Conservation (phyloP, 1,140 invertebrate genomes). For the Fopius arisanus region DNA sequence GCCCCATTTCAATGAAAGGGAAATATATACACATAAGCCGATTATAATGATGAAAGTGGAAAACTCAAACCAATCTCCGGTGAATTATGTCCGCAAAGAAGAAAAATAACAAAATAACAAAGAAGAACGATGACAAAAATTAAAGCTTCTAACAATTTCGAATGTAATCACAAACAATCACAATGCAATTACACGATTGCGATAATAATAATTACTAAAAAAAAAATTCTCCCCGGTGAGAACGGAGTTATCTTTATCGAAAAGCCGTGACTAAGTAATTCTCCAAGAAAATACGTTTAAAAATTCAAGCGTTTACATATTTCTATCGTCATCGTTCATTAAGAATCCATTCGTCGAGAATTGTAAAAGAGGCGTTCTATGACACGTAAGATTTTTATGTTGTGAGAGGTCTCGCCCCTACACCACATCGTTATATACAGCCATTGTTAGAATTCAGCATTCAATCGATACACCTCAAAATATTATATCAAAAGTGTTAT, state of each 20-base stretch:
- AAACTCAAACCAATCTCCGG: background rate
- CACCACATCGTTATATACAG: background rate
- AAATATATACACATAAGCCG: background rate
- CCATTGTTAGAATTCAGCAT: background rate
- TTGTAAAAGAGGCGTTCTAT: conserved; percentile 18
- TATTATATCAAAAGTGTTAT: background rate
- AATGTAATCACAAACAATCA: background rate
- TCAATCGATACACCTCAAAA: background rate
- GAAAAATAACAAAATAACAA: background rate
- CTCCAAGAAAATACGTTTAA: background rate
- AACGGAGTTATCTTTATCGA: background rate
- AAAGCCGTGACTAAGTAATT: background rate
- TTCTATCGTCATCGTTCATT: conserved; percentile 37
- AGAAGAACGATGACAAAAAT: background rate
- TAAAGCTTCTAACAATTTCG: no score
- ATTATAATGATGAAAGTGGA: background rate
- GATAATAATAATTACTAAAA: background rate
- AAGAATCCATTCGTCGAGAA: conserved; percentile 36
- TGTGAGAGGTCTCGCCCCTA: conserved; percentile 10
- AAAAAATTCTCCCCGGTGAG: background rate
- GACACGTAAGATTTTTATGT: conserved; percentile 33
- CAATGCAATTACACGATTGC: background rate
- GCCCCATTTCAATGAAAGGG: background rate
- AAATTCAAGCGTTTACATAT: conserved; percentile 15
- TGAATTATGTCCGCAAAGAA: no score